phyloP scores from a whole-genome alignment of 2,888 invertebrate species.

The Cepaea hortensis region DNA sequence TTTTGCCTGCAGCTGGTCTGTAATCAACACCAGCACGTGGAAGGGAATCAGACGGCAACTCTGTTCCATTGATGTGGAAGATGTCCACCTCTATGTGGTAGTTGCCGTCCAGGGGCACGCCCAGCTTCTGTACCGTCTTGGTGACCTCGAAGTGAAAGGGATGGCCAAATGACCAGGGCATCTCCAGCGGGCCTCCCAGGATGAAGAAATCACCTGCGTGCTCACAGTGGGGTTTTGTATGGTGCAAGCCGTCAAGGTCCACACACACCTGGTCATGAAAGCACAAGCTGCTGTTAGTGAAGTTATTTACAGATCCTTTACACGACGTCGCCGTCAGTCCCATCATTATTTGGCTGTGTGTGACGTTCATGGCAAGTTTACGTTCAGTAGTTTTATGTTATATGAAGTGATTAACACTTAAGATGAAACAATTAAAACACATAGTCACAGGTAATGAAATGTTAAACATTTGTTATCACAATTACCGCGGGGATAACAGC shows the following conservation, averaged over 20 bases:
- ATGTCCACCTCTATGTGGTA: slow-evolving; percentile 49
- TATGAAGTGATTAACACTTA: no score
- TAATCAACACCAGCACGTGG: slow-evolving; percentile 42
- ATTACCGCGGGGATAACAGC: no score
- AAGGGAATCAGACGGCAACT: slow-evolving; percentile 43
- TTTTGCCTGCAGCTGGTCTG: slow-evolving; percentile 41
- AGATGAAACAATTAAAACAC: no score
- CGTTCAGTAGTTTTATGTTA: no score
- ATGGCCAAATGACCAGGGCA: slow-evolving; percentile 54
- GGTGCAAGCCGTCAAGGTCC: background rate
- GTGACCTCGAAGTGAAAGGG: slow-evolving; percentile 55
- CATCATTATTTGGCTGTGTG: no score
- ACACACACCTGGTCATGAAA: slow-evolving; percentile 40
- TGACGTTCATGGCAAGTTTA: no score
- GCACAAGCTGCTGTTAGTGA: background rate
- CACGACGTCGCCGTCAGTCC: no score
- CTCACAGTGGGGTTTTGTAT: background rate
- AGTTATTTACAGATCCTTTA: no score
- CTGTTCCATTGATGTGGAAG: slow-evolving; percentile 53
- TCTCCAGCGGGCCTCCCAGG: slow-evolving; percentile 55
- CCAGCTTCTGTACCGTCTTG: slow-evolving; percentile 43
- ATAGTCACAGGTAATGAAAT: no score
- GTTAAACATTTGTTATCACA: no score
- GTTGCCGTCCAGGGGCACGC: slow-evolving; percentile 44
- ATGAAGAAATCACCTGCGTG: slow-evolving; percentile 56